These are phyloP conservation scores for Rhagoletis pomonella DNA, from an alignment of 1,140 invertebrate genomes.

Conservation along the genomic window DNA sequence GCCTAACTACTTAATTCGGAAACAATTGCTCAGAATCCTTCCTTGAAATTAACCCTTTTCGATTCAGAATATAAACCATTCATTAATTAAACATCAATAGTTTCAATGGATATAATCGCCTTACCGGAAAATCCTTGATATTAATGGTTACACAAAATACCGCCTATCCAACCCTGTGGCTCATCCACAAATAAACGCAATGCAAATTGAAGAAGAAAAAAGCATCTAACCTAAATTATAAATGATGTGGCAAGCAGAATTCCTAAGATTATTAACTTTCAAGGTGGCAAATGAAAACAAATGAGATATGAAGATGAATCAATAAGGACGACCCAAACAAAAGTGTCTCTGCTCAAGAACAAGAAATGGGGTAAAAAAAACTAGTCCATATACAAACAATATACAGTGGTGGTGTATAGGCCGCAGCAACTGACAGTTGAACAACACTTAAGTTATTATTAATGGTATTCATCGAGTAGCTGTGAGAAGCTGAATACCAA, in stretches of 20 bases:
- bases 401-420: neutral
- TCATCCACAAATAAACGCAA: neutral
- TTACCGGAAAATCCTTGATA: neutral
- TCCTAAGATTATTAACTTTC: conserved; percentile 37
- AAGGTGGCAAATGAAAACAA: conserved; percentile 52
- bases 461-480: neutral
- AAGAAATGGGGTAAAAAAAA: neutral
- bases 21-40: neutral
- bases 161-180: neutral
- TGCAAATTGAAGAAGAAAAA: conserved; percentile 15
- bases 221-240: neutral
- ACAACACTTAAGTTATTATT: conserved; percentile 46
- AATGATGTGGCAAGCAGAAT: conserved; percentile 6
- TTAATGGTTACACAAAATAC: conserved; percentile 16
- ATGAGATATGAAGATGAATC: conserved; percentile 52
- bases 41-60: neutral
- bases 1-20: no score
- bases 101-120: neutral
- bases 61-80: neutral
- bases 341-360: neutral
- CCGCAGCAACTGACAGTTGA: conserved; percentile 2
- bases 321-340: neutral
- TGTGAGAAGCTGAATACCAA: neutral
- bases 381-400: neutral
- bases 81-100: conserved; percentile 28